Evolutionary conservation across 1,140 invertebrate species (phyloP), one percentile per base, ranked within the genome.

Genomic region (Coenobita brevimanus): DNA sequence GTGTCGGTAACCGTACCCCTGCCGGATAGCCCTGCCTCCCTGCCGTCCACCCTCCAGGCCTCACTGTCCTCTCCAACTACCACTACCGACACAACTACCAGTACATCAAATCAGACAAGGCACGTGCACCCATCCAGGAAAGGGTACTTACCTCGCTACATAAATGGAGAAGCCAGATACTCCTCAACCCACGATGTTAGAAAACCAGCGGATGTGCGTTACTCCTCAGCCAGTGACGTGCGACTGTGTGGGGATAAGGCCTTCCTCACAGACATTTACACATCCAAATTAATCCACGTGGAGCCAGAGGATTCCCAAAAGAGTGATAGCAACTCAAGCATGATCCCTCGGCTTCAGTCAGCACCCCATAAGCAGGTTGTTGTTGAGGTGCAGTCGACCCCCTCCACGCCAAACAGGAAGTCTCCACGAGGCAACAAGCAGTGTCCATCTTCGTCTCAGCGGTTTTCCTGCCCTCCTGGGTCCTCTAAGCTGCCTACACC

Each of bases 101-200:
- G 24, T 33, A 33, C 21, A 38, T 15, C 33, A 13, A 57, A 41
- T 17, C 15, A 73, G n/a, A n/a, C 17, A 27, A n/a, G 50, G n/a
- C 73, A 79, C 41, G 27, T 75, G 15, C 64, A 82, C 78, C 27
- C 24, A 33, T 41, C 17, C n/a, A 38, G 46, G 54, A 88, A 46
- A 33, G 27, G 60, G 50, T 83, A 88, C 27, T 62, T 90, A 1
- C 85, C 89, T 41, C 80, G 89, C 41, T 90, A 90, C 67, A 79
- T 90, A 8, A 88, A 90, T 62, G 89, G 89, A 50, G 85, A 90
- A 38, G 78, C 85, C 33, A 80, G 82, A 33, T 90, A 90, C 80
- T 90, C 85, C 21, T 90, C 89, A 24, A 67, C 85, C 24, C 87
- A 79, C 33, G 89, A 87, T 69, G 83, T 81, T 6, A 71, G 76